These are phyloP conservation scores for Troilus luridus DNA, from an alignment of 2,888 invertebrate species.

Conservation along the genomic window DNA sequence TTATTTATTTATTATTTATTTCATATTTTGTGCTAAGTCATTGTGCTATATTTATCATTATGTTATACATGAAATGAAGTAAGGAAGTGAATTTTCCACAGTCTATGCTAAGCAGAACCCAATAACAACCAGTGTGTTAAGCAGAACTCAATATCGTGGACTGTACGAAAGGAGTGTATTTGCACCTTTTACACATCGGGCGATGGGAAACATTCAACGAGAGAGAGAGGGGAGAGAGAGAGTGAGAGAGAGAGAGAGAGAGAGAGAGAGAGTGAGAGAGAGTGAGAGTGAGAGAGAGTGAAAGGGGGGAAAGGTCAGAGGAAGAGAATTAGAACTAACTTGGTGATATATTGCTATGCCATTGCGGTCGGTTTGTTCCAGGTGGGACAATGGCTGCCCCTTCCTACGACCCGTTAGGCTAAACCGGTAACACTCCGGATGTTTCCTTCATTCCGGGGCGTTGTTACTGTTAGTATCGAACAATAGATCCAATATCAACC, in stretches of 20 bases:
- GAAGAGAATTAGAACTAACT: slow-evolving; percentile 32
- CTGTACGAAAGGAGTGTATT: not conserved
- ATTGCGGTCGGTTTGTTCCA: slow-evolving; percentile 49
- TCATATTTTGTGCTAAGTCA: no score
- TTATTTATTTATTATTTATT: no score
- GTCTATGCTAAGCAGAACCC: no score
- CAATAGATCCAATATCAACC: no score
- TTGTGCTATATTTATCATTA: no score
- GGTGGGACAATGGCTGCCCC: slow-evolving; percentile 49
- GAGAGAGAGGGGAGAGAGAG: no score
- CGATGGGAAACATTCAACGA: slow-evolving; percentile 16
- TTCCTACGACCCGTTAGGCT: not conserved
- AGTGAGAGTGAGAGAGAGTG: not conserved
- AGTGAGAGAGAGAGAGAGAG: not conserved
- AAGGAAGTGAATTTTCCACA: no score
- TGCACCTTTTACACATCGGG: slow-evolving; percentile 26
- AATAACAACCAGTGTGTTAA: no score
- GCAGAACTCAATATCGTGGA: not conserved
- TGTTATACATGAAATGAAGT: no score
- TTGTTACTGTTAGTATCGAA: no score
- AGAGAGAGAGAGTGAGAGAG: not conserved
- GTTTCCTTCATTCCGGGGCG: no score
- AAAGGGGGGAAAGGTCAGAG: not conserved
- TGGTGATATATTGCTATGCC: slow-evolving; percentile 49
- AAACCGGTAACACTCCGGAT: slow-evolving; percentile 20